These are phyloP conservation scores for Parnassius glacialis DNA, from an alignment of 2,888 invertebrate genomes.

Conservation along the genomic window DNA sequence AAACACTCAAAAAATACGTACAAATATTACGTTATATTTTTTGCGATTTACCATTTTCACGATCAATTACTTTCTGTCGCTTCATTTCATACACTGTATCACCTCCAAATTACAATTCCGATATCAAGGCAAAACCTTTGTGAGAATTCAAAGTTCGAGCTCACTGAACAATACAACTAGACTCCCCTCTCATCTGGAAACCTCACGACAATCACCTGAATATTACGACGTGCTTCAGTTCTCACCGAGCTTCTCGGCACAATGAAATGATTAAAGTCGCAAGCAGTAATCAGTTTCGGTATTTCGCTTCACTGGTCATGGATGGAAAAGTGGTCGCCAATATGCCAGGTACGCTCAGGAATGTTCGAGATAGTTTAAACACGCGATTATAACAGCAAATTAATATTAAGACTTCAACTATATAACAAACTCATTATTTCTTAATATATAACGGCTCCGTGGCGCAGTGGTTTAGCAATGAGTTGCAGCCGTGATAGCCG, in stretches of 20 bases:
- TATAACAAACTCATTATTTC: no score
- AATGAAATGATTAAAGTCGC: constrained; percentile 10
- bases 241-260: not conserved
- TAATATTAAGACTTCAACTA: no score
- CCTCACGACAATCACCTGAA: constrained; percentile 4
- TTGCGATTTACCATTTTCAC: not conserved
- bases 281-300: constrained; percentile 4
- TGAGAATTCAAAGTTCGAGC: constrained; percentile 7
- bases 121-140: not conserved
- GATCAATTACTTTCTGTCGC: constrained; percentile 5
- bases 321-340: not conserved
- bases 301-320: not conserved
- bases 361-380: not conserved
- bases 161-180: constrained; percentile 3
- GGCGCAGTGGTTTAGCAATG: no score
- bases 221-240: not conserved
- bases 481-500: no score
- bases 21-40: not conserved
- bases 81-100: not conserved
- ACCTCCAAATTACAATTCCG: constrained; percentile 2
- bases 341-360: not conserved
- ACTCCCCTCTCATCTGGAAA: no score
- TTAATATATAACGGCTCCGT: no score
- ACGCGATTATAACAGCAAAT: not conserved
- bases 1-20: no score